phyloP scores from a whole-genome alignment of 1,140 invertebrate species.

The Lysiphlebus fabarum region DNA sequence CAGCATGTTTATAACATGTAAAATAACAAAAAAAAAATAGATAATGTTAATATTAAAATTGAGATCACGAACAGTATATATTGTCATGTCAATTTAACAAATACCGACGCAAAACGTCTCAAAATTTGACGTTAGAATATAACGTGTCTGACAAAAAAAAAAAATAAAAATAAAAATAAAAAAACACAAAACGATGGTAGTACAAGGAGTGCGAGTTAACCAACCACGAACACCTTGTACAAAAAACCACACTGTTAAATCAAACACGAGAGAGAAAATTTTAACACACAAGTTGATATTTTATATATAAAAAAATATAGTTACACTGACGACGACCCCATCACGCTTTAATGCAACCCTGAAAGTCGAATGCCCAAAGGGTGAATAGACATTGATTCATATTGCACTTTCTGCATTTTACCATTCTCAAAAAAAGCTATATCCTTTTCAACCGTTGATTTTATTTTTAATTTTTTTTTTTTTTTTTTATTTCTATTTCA shows the following conservation, averaged over 20 bases:
- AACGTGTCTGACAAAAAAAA: conserved; percentile 27
- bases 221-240: conserved; percentile 30
- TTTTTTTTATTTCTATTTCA: conserved; percentile 11
- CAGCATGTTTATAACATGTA: too few relatives aligned
- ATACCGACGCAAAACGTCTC: conserved; percentile 12
- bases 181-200: background rate
- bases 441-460: background rate
- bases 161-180: too few relatives aligned
- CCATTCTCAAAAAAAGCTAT: conserved; percentile 19
- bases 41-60: too few relatives aligned
- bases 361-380: background rate
- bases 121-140: conserved; percentile 17
- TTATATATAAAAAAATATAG: too few relatives aligned
- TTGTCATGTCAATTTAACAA: conserved; percentile 7
- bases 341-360: too few relatives aligned
- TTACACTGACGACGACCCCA: too few relatives aligned
- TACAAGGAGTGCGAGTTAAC: conserved; percentile 15
- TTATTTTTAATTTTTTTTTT: background rate
- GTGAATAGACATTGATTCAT: conserved; percentile 34
- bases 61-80: too few relatives aligned
- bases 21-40: too few relatives aligned
- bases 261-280: background rate
- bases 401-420: conserved; percentile 18
- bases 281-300: background rate
- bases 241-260: conserved; percentile 11